Percentiles rank a stretch among this genome's conserved stretches.
phyloP scores from a whole-genome alignment of 2,113 vertebrate species.

The Zosterops borbonicus region DNA sequence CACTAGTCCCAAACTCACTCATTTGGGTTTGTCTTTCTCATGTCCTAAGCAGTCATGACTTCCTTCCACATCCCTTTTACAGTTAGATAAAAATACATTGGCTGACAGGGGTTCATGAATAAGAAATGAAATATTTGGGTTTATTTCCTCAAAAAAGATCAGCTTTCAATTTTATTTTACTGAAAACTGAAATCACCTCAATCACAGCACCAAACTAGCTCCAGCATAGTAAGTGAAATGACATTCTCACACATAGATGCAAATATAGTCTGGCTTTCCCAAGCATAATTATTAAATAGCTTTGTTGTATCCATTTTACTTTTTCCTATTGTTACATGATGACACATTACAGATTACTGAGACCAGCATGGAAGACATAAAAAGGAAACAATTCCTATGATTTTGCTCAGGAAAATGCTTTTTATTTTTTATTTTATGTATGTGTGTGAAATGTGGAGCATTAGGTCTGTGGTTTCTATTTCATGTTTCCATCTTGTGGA shows the following conservation, averaged over 20 bases:
- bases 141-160: background rate
- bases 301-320: background rate
- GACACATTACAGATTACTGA: background rate
- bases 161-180: background rate
- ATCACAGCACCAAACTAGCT: background rate
- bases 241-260: background rate
- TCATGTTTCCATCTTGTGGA: slow-evolving; percentile 25
- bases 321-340: background rate
- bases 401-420: background rate
- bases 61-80: background rate
- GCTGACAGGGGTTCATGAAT: background rate
- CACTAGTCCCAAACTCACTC: background rate
- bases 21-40: background rate
- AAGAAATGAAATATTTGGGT: background rate
- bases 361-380: background rate
- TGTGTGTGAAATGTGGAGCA: background rate
- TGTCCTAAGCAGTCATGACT: background rate
- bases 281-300: background rate
- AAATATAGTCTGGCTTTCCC: background rate
- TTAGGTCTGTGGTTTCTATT: slow-evolving; percentile 31
- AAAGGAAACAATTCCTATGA: background rate
- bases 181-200: background rate
- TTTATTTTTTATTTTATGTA: background rate
- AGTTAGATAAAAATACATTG: background rate
- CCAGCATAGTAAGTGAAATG: background rate